Percentiles rank a stretch among this genome's conserved stretches.
Evolutionary conservation across 64 coral and sea anemone genomes (phyloP).

Genomic region (Acropora yongei): DNA sequence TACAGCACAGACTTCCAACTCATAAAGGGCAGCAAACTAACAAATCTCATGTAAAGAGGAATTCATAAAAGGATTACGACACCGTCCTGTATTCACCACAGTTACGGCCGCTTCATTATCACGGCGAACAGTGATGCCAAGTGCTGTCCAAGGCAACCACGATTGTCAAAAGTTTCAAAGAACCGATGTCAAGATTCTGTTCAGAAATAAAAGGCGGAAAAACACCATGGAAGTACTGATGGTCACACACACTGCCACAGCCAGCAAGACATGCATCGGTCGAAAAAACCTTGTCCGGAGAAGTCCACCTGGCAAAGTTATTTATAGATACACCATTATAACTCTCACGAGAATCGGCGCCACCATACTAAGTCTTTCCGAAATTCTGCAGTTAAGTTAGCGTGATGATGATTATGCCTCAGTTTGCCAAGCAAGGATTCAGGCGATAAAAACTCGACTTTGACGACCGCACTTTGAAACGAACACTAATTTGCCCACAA

Average conservation of each 20-base stretch:
- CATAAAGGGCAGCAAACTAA: constrained; percentile 20
- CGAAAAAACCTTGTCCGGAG: constrained; percentile 4
- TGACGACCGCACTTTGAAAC: constrained; percentile 50
- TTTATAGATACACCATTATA: constrained; percentile 41
- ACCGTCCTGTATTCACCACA: constrained; percentile 48
- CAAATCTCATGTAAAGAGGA: constrained; percentile 34
- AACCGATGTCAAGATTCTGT: constrained; percentile 36
- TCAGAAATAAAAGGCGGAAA: background rate
- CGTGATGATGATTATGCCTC: constrained; percentile 44
- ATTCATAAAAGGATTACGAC: constrained; percentile 22
- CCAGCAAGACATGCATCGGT: constrained; percentile 44
- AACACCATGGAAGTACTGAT: constrained; percentile 28
- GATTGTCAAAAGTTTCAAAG: constrained; percentile 31
- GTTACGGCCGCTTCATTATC: constrained; percentile 57
- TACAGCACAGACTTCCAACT: constrained; percentile 22
- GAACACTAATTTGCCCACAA: constrained; percentile 48
- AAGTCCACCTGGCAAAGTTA: background rate
- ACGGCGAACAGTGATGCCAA: constrained; percentile 31
- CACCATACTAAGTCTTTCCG: constrained; percentile 46
- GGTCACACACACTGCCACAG: background rate
- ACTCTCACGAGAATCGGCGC: constrained; percentile 13
- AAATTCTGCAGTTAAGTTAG: constrained; percentile 34
- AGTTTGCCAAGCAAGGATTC: background rate
- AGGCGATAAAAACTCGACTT: constrained; percentile 43
- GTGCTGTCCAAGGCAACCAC: constrained; percentile 43